Percentiles rank a stretch among this genome's conserved stretches.
These are phyloP conservation scores for Chelonia mydas DNA, from an alignment of 2,797 vertebrate genomes.

Conservation along the genomic window DNA sequence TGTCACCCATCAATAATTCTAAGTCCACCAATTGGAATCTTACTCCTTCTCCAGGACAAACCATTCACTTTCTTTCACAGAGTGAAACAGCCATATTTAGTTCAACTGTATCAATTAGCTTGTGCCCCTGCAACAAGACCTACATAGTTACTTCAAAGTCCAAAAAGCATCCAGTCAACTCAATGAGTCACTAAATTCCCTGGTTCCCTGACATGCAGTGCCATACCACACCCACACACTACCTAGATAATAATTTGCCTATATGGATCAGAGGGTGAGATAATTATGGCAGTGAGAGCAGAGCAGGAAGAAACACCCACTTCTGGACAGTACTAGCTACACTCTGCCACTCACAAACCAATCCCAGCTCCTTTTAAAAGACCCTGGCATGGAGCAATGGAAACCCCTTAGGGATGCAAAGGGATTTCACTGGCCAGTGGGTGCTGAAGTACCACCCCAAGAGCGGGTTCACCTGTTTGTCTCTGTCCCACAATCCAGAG, in stretches of 20 bases:
- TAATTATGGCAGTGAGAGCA: not conserved
- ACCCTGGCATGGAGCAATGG: fast-evolving
- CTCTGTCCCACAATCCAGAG: not conserved
- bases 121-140: not conserved
- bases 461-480: too few species aligned
- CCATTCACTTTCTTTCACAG: not conserved
- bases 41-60: not conserved
- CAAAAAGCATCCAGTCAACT: not conserved
- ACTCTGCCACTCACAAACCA: not conserved
- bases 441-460: not conserved
- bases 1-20: not conserved
- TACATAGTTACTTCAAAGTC: not conserved
- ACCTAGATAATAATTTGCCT: not conserved
- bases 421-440: fast-evolving
- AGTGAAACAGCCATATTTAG: not conserved
- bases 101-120: not conserved
- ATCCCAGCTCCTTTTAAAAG: not conserved
- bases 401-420: not conserved
- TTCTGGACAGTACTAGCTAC: not conserved
- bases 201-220: not conserved
- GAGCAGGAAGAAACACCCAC: not conserved
- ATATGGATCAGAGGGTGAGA: not conserved
- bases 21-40: not conserved
- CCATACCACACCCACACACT: not conserved
- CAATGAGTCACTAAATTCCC: not conserved